Percentiles rank a stretch among this genome's conserved stretches.
phyloP scores from a whole-genome alignment of 1,140 invertebrate species.

The Euura saliciscinereae region DNA sequence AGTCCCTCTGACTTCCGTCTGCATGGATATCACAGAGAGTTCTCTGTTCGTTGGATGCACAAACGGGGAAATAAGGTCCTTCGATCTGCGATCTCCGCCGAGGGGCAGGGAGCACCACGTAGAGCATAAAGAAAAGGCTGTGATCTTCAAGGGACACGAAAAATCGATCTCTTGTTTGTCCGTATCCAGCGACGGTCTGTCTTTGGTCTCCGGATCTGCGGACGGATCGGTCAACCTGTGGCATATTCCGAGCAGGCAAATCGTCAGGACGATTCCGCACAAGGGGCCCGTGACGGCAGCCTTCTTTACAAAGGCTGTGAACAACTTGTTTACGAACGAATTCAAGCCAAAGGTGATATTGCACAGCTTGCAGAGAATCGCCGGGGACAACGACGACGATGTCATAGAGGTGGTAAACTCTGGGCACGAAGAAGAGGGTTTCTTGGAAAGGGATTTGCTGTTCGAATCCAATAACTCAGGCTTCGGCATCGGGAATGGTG shows the following conservation, averaged over 20 bases:
- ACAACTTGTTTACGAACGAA: slow-evolving; percentile 52
- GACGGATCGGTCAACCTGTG: slow-evolving; percentile 79
- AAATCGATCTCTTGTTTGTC: slow-evolving; percentile 73
- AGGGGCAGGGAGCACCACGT: slow-evolving; percentile 71
- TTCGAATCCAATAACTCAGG: not conserved
- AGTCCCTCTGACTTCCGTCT: slow-evolving; percentile 70
- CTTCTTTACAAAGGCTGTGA: slow-evolving; percentile 61
- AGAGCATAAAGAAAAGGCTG: slow-evolving; percentile 36
- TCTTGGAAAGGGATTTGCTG: slow-evolving; percentile 10
- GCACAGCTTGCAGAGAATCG: slow-evolving; percentile 44
- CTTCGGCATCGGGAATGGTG: not conserved
- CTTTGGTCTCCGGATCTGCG: slow-evolving; percentile 75
- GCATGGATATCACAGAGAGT: slow-evolving; percentile 73
- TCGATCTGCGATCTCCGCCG: slow-evolving; percentile 70
- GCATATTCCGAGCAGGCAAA: slow-evolving; percentile 77
- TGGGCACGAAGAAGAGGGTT: slow-evolving; percentile 8
- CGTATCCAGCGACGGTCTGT: slow-evolving; percentile 70
- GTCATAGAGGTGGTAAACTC: slow-evolving; percentile 39
- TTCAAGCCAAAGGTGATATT: slow-evolving; percentile 54
- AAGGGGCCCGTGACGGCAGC: slow-evolving; percentile 77
- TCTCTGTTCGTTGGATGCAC: slow-evolving; percentile 75
- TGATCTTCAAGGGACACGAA: slow-evolving; percentile 67
- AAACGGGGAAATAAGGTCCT: slow-evolving; percentile 73
- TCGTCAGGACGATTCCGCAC: slow-evolving; percentile 71
- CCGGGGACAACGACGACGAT: slow-evolving; percentile 37